phyloP scores from a whole-genome alignment of 2,797 vertebrate species.

The Pseudotriccus pelzelni region DNA sequence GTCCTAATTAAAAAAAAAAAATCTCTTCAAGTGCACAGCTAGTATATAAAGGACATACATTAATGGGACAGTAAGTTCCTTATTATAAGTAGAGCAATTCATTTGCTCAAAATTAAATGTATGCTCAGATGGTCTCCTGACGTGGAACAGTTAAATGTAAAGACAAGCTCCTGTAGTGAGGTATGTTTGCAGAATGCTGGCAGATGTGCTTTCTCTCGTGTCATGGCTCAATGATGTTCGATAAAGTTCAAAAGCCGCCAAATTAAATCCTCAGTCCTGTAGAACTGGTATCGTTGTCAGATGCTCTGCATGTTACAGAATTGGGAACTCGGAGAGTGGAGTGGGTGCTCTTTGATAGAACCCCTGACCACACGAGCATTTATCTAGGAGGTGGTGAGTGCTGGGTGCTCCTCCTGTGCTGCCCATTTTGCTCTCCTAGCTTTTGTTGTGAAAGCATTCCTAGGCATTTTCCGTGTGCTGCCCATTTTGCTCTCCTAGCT shows the following conservation, averaged over 20 bases:
- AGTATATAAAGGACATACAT: background rate
- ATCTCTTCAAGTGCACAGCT: background rate
- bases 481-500: background rate
- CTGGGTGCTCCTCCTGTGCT: background rate
- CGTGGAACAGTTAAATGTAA: background rate
- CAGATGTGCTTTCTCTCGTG: background rate
- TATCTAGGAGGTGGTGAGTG: background rate
- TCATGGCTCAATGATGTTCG: fast-evolving
- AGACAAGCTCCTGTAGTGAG: background rate
- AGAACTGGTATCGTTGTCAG: background rate
- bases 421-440: background rate
- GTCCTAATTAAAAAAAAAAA: background rate
- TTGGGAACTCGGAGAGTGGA: background rate
- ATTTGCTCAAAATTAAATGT: background rate
- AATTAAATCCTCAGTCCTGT: background rate
- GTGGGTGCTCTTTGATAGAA: background rate
- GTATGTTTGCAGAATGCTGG: background rate
- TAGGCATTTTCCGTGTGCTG: background rate
- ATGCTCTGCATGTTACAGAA: background rate
- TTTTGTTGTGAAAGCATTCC: background rate
- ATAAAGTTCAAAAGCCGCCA: background rate
- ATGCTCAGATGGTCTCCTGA: background rate
- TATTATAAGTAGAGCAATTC: background rate
- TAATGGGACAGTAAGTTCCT: background rate
- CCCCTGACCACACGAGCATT: background rate